These are phyloP conservation scores for Andrena minutula DNA, from an alignment of 2,888 invertebrate species.

Conservation along the genomic window DNA sequence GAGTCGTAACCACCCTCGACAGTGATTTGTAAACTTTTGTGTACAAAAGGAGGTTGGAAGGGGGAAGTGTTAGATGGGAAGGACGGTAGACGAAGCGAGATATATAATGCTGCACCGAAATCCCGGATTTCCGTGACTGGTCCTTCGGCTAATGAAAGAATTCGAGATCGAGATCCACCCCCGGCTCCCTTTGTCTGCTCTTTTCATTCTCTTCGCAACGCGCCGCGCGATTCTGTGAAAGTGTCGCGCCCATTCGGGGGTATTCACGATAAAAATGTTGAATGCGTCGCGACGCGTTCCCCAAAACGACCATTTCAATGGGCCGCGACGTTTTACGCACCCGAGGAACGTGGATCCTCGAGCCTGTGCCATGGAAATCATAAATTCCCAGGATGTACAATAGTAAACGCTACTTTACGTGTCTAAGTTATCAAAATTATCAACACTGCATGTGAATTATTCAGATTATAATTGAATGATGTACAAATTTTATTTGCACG, in stretches of 20 bases:
- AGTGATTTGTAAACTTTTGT: too few relatives aligned
- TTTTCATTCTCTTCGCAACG: slow-evolving; percentile 44
- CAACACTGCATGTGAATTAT: not conserved
- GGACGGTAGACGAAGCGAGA: slow-evolving; percentile 12
- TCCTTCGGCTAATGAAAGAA: slow-evolving; percentile 62
- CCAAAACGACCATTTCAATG: slow-evolving; percentile 54
- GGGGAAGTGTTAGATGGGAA: not conserved
- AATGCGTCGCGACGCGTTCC: slow-evolving; percentile 59
- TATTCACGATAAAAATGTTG: slow-evolving; percentile 59
- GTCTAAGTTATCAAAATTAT: too few relatives aligned
- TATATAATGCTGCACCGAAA: slow-evolving; percentile 40
- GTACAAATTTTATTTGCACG: not conserved
- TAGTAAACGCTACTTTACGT: too few relatives aligned
- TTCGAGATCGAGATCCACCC: slow-evolving; percentile 54
- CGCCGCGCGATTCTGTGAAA: slow-evolving; percentile 45
- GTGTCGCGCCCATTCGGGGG: slow-evolving; percentile 49
- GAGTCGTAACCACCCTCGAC: too few relatives aligned
- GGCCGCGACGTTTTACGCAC: slow-evolving; percentile 4
- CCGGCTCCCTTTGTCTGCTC: slow-evolving; percentile 48
- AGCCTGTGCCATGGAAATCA: not conserved
- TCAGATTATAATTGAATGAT: not conserved
- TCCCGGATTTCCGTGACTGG: slow-evolving; percentile 64
- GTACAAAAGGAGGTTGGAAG: not conserved
- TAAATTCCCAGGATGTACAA: not conserved
- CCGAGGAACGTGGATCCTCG: slow-evolving; percentile 8